A percentile compares a stretch with the other conserved stretches of the same genome.
These are phyloP conservation scores for Eupeodes corollae DNA, from an alignment of 1,140 invertebrate species.

Conservation along the genomic window DNA sequence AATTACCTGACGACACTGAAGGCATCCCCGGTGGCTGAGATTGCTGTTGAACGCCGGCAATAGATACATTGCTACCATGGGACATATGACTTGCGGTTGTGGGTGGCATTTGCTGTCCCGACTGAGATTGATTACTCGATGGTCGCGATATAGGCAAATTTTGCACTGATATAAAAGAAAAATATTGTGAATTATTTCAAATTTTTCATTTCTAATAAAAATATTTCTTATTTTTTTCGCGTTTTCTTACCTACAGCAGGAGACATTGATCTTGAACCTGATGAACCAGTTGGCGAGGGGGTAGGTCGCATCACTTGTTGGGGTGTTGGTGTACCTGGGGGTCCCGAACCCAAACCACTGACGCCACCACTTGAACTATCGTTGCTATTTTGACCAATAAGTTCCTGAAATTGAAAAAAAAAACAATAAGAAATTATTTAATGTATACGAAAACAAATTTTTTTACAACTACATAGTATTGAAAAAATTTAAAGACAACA, in stretches of 20 bases:
- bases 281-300: slow-evolving; percentile 82
- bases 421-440: slow-evolving; percentile 3
- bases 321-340: slow-evolving; percentile 59
- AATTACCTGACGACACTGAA: slow-evolving; percentile 27
- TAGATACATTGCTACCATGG: slow-evolving; percentile 4
- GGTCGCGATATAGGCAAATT: slow-evolving; percentile 48
- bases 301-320: slow-evolving; percentile 65
- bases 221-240: not conserved
- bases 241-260: slow-evolving; percentile 76
- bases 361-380: slow-evolving; percentile 55
- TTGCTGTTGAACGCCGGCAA: slow-evolving; percentile 9
- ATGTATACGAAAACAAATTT: slow-evolving; percentile 5
- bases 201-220: not conserved
- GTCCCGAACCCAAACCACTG: slow-evolving; percentile 62
- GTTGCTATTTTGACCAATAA: slow-evolving; percentile 74
- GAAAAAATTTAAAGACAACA: too few species aligned
- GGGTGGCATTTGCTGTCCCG: slow-evolving; percentile 41
- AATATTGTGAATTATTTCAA: not conserved
- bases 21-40: slow-evolving; percentile 17
- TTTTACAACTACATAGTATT: not conserved
- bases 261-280: slow-evolving; percentile 87
- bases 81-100: slow-evolving; percentile 44
- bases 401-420: slow-evolving; percentile 54
- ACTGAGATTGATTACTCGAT: slow-evolving; percentile 74
- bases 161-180: slow-evolving; percentile 16